Base-by-base conservation (phyloP, 1,140 invertebrate genomes). In the Magallana gigas region DNA sequence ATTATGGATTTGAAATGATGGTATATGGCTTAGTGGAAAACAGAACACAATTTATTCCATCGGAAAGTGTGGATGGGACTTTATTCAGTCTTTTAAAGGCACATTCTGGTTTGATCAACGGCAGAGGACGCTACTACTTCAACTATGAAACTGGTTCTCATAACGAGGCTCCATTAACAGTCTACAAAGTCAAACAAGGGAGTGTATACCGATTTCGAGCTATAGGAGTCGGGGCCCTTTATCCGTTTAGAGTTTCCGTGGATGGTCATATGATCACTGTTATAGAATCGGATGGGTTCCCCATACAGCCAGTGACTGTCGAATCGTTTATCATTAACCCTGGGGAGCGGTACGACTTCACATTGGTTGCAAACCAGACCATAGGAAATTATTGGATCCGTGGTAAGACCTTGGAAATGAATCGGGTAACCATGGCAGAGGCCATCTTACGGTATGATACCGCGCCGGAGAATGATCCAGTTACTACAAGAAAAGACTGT, bases 271-370 rank as follows among this genome's bases (percentile, higher is more conserved):
- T 96, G 1, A 94, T 99, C 82, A 96, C 95, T 0, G 95, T 98
- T 1, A 97, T 98, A 57, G 96, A 96, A 57, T 96, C 96, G 9
- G 98, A 99, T 94, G 97, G 98, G 48, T 96, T 96, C 90, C 97
- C 98, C 88, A 94, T 98, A 84, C 95, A 97, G 91, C 96, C 97
- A 1, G 94, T 97, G 83, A 96, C 96, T 95, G 92, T 90, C 0
- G 91, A 94, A 29, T 92, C 91, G 3, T 87, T 94, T 81, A 88
- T 93, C 14, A 90, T 94, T 0, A 91, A 91, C 83, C 92, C 93
- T 0, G 98, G 98, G 0, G 98, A 98, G 93, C 95, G 98, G 84
- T 98, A 97, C 93, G 98, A 98, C 92, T 97, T 98, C 92, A 95
- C 98, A 0, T 76, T 98, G 0, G 95, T 96, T 57, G 96, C 97